Evolutionary conservation across 2,113 vertebrate genomes (phyloP), one percentile per base, ranked within the genome.

Genomic region (Carassius carassius): DNA sequence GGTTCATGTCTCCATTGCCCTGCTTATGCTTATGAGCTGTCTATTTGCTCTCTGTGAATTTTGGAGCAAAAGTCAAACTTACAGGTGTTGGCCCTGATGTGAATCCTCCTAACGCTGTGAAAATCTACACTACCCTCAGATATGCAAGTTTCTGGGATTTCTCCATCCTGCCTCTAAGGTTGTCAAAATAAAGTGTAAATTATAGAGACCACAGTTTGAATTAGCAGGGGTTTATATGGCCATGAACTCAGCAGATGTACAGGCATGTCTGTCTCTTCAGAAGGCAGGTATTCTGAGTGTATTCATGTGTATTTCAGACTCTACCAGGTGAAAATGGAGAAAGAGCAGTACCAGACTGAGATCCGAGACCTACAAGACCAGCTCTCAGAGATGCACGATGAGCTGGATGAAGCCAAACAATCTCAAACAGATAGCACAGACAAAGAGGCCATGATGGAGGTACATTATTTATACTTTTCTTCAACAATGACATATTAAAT

Each of bases 361-460:
- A 97, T 99, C 92, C 92, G 98, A 89, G 98, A 99, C 90, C 95
- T 99, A 90, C 97, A 99, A 90, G 98, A 99, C 85, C 98, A 99
- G 90, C 96, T 99, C 65, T 99, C 98, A 0, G 98, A 99, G 92
- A 99, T 99, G 98, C 98, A 99, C 0, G 98, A 99, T 49, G 98
- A 99, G 88, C 91, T 99, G n/a, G 98, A 99, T 90, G 90, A 89
- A 0, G 96, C 97, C 63, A 99, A 98, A 89, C 95, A 89, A 35
- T 90, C 92, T 0, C 86, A 90, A 16, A 72, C 75, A 19, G 96
- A 97, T 84, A 95, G 94, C 80, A 86, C 91, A 37, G 96, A 99
- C 89, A 97, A 94, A 84, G 95, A 96, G 69, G 88, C 93, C 77
- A 92, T 99, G 16, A 92, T 97, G 83, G 94, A 96, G 95, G 98